phyloP scores from a whole-genome alignment of 2,113 vertebrate species.

The Dasyprocta punctata region DNA sequence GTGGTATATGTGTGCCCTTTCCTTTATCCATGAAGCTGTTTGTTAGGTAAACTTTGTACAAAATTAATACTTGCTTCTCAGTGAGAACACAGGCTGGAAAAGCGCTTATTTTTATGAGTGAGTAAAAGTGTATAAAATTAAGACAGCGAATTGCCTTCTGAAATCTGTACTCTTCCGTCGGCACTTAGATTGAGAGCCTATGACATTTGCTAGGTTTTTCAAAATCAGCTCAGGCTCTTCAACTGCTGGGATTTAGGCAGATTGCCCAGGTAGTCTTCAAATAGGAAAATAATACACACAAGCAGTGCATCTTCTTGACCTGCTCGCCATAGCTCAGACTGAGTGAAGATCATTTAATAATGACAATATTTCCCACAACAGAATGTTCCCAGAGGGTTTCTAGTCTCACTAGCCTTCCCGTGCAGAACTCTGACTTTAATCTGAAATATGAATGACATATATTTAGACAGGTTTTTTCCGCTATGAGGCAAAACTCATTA shows the following conservation, averaged over 20 bases:
- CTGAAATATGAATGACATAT: slow-evolving; percentile 57
- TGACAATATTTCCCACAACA: slow-evolving; percentile 32
- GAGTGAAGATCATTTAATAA: slow-evolving; percentile 56
- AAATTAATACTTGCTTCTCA: not conserved
- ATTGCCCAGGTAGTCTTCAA: not conserved
- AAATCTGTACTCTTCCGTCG: not conserved
- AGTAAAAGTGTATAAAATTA: slow-evolving; percentile 28
- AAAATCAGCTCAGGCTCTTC: not conserved
- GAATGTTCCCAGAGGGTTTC: not conserved
- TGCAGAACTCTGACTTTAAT: slow-evolving; percentile 61
- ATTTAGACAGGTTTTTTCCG: slow-evolving; percentile 67
- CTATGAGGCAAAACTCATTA: slow-evolving; percentile 77
- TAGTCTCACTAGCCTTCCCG: not conserved
- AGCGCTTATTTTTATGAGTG: not conserved
- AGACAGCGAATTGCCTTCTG: not conserved
- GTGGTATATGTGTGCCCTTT: not conserved
- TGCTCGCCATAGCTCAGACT: not conserved
- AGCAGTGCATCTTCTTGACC: not conserved
- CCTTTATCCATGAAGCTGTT: not conserved
- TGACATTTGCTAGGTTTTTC: not conserved
- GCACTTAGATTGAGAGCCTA: not conserved
- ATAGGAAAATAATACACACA: not conserved
- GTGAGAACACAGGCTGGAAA: not conserved
- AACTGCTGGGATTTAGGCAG: not conserved
- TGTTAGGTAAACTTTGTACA: not conserved